Evolutionary conservation across 2,797 vertebrate species (phyloP).

Genomic region (Sandelia bainsii): DNA sequence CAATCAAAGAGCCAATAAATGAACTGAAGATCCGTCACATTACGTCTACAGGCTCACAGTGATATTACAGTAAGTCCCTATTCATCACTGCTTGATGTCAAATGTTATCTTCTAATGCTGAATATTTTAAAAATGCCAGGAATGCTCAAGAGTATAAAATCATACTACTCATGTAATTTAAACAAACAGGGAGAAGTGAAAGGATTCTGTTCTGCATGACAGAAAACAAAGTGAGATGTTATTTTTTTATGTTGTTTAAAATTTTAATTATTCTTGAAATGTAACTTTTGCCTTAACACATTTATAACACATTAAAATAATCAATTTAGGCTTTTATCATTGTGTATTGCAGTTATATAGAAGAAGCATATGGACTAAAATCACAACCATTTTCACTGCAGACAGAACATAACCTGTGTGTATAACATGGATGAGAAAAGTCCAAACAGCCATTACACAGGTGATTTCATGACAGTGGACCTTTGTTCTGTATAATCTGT

Average conservation of each 20-base stretch:
- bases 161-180: background rate
- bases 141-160: background rate
- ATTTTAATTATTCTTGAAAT: conserved; percentile 3
- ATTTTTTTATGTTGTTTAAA: background rate
- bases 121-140: background rate
- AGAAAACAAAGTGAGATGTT: background rate
- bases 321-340: background rate
- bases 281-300: conserved; percentile 8
- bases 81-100: background rate
- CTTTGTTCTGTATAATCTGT: background rate
- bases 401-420: background rate
- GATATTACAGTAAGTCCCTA: background rate
- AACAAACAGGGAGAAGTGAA: conserved; percentile 7
- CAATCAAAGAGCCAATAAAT: background rate
- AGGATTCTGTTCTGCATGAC: background rate
- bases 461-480: background rate
- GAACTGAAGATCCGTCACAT: conserved; percentile 5
- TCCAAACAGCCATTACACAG: background rate
- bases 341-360: background rate
- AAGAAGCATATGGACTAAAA: too few relatives aligned
- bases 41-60: background rate
- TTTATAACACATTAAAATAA: conserved; percentile 1
- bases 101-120: background rate
- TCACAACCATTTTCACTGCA: background rate
- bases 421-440: background rate